These are phyloP conservation scores for Fukomys damarensis DNA, from an alignment of 2,113 vertebrate species.

Conservation along the genomic window DNA sequence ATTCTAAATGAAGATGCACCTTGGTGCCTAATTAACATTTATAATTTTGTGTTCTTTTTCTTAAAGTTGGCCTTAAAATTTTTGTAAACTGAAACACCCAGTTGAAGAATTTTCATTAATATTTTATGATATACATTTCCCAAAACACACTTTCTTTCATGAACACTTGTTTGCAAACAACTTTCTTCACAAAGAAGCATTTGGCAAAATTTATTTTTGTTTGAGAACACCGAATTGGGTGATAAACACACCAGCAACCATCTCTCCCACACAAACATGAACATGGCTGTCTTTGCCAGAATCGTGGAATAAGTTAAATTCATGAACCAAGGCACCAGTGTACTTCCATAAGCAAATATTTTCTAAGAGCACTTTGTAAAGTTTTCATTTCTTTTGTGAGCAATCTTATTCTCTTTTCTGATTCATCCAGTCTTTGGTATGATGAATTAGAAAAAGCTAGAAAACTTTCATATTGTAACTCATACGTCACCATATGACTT, in stretches of 20 bases:
- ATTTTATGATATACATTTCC: neutral
- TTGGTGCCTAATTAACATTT: neutral
- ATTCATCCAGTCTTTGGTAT: neutral
- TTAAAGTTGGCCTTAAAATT: neutral
- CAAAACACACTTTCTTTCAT: neutral
- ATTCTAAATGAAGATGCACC: neutral
- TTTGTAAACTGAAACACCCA: constrained; percentile 26
- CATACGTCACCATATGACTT: neutral
- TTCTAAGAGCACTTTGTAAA: neutral
- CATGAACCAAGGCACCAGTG: neutral
- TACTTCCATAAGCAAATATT: neutral
- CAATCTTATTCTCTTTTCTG: neutral
- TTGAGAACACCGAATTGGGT: neutral
- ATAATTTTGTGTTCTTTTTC: neutral
- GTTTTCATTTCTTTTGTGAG: neutral
- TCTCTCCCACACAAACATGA: neutral
- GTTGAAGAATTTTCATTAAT: neutral
- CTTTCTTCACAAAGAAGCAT: neutral
- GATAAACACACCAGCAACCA: neutral
- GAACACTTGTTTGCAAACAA: neutral
- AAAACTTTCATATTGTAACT: neutral
- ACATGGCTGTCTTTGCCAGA: neutral
- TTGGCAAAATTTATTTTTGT: neutral
- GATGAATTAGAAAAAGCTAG: neutral
- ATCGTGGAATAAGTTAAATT: neutral